A percentile compares a stretch with the other conserved stretches of the same genome.
phyloP scores from a whole-genome alignment of 2,797 vertebrate species.

The Molothrus ater region DNA sequence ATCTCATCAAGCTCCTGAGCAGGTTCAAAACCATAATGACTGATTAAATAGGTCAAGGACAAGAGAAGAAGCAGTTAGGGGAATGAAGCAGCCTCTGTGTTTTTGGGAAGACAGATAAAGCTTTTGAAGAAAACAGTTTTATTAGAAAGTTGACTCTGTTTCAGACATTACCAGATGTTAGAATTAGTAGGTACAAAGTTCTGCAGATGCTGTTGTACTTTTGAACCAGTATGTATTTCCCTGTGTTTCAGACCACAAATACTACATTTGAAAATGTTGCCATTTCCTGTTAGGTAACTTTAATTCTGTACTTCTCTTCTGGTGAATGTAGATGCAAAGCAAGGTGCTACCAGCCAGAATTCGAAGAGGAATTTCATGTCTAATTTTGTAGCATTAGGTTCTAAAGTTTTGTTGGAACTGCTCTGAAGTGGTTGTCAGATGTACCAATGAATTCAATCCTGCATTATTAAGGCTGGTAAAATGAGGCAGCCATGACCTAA shows the following conservation, averaged over 20 bases:
- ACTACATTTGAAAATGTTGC: background rate
- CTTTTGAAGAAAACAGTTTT: constrained; percentile 7
- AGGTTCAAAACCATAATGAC: constrained; percentile 86
- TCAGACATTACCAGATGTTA: constrained; percentile 36
- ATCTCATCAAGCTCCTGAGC: constrained; percentile 80
- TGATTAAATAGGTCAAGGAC: constrained; percentile 89
- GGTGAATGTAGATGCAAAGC: constrained; percentile 3
- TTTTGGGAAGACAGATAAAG: constrained; percentile 57
- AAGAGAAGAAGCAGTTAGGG: constrained; percentile 81
- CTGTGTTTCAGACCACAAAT: background rate
- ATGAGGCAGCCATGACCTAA: background rate
- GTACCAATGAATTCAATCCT: background rate
- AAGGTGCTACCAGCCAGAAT: constrained; percentile 8
- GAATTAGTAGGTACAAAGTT: constrained; percentile 32
- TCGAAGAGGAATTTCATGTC: background rate
- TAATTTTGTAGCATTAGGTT: background rate
- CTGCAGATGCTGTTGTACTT: constrained; percentile 22
- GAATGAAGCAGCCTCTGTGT: constrained; percentile 57
- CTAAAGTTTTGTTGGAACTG: background rate
- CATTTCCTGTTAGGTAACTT: background rate
- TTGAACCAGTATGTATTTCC: background rate
- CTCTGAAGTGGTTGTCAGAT: background rate
- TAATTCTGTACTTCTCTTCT: background rate
- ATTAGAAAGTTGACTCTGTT: background rate
- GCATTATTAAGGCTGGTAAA: background rate